phyloP scores from a whole-genome alignment of 1,140 invertebrate species.

The Drosophila nebulosa region DNA sequence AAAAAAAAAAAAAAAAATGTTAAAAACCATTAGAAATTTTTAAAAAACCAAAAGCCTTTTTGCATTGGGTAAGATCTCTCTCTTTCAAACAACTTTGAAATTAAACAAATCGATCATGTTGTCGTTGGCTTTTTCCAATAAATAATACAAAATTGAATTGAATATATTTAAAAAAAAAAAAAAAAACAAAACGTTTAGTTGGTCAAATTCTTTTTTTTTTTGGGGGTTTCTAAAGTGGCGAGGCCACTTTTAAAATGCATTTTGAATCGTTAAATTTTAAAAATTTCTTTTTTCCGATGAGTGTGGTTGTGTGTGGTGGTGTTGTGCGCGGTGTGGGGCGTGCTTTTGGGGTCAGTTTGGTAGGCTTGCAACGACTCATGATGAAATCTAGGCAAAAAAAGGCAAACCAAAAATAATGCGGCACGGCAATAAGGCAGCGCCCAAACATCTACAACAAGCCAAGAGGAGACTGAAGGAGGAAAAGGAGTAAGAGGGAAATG shows the following conservation, averaged over 20 bases:
- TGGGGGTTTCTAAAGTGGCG: conserved; percentile 11
- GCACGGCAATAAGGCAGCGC: conserved; percentile 7
- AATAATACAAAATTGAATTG: no score
- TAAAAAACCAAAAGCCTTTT: no score
- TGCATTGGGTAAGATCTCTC: no score
- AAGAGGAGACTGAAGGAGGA: background rate
- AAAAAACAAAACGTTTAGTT: no score
- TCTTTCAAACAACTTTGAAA: no score
- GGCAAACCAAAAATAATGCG: conserved; percentile 14
- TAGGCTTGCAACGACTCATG: conserved; percentile 11
- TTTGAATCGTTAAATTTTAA: conserved; percentile 70
- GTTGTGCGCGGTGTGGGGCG: background rate
- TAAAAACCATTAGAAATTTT: no score
- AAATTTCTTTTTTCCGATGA: conserved; percentile 53
- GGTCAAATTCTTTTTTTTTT: no score
- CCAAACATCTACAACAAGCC: conserved; percentile 45
- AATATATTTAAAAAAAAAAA: no score
- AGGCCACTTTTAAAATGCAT: conserved; percentile 61
- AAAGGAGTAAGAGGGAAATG: background rate
- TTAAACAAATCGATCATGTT: no score
- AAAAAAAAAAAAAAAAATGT: no score
- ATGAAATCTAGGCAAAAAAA: conserved; percentile 8
- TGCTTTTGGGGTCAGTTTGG: background rate
- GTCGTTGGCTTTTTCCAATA: no score
- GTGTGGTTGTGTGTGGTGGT: background rate